Base-by-base conservation (phyloP, 2,113 vertebrate genomes). In the Cyprinodon tularosa region DNA sequence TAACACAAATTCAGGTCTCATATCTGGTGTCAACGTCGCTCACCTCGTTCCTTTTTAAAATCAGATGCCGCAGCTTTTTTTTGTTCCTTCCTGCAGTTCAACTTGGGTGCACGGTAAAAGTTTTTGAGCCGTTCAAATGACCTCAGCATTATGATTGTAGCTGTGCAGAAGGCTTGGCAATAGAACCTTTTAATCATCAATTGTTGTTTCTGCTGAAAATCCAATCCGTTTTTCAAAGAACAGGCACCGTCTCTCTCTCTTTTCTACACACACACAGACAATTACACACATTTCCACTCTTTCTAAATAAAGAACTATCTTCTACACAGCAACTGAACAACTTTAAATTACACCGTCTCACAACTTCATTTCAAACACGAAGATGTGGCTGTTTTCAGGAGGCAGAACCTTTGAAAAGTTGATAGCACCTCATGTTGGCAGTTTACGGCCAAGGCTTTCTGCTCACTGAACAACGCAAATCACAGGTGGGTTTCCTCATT, bases 401-500 rank as follows among this genome's bases (percentile, higher is more conserved):
- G 72, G 83, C 74, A 77, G 90, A 87, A 86, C 76, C 86, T 90
- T 92, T 92, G 91, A 89, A 93, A 92, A 91, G 90, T 92, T 91
- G 89, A 85, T 70, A 84, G 76, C 87, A 83, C 84, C 83, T 86
- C 84, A 39, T 86, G 92, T 90, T 88, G 64, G 89, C 90, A 83
- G 84, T 91, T 91, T 91, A 90, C 47, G 87, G 86, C 85, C 90
- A 86, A 68, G 66, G 85, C 62, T 88, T 87, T 73, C 13, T 45
- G 76, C 84, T 84, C 81, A 71, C 84, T 83, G 90, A 84, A 74
- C 90, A 62, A 83, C 77, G 86, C 88, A 91, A 92, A 94, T 92
- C 92, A 93, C 89, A 93, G 82, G 89, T 87, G 89, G 90, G 85
- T 73, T 90, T 89, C 92, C 93, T 94, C 93, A 94, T 94, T 94